Percentiles rank a stretch among this genome's conserved stretches.
These are phyloP conservation scores for Allygus modestus DNA, from an alignment of 2,888 invertebrate species.

Conservation along the genomic window DNA sequence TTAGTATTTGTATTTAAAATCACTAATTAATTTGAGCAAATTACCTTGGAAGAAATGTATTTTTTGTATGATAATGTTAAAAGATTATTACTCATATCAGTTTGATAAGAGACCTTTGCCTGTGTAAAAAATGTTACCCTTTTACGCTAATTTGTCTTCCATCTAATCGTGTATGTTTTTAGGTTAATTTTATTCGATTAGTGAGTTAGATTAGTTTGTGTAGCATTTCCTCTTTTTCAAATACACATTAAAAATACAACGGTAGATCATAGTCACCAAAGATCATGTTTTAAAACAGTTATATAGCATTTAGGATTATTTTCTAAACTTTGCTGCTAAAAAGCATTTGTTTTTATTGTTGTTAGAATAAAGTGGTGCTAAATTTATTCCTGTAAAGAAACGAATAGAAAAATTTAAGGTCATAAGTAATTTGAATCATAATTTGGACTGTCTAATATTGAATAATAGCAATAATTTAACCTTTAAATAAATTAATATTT, in stretches of 20 bases:
- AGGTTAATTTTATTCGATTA: conserved; percentile 5
- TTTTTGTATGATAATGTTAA: conserved; percentile 18
- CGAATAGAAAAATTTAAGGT: too few relatives aligned
- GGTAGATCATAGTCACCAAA: not conserved
- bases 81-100: not conserved
- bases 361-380: not conserved
- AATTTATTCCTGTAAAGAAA: not conserved
- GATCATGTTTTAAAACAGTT: not conserved
- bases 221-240: not conserved
- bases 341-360: not conserved
- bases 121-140: conserved; percentile 35
- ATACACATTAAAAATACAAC: not conserved
- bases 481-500: too few relatives aligned
- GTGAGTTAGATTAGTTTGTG: not conserved
- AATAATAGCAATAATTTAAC: too few relatives aligned
- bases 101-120: not conserved
- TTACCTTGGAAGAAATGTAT: not conserved
- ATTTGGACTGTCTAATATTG: too few relatives aligned
- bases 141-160: conserved; percentile 34
- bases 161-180: conserved; percentile 3
- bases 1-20: not conserved
- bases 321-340: too few relatives aligned
- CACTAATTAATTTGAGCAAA: conserved; percentile 33
- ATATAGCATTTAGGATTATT: too few relatives aligned
- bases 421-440: too few relatives aligned